Conservation (phyloP, 2,888 invertebrate species). For the Drosophila ezoana region DNA sequence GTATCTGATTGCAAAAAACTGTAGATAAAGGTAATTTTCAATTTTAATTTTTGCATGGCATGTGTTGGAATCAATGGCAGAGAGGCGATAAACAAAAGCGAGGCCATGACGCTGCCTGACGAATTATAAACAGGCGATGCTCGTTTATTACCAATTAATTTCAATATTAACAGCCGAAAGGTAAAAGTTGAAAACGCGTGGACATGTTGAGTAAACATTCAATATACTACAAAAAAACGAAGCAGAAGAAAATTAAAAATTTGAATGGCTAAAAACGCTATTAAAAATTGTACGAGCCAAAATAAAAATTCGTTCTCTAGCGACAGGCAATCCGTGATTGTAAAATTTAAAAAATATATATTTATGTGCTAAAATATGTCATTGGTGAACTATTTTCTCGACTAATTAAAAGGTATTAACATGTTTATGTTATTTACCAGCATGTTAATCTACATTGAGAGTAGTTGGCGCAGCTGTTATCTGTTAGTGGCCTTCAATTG, state of each 20-base stretch:
- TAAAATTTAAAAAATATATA: not conserved
- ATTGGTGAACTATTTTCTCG: not conserved
- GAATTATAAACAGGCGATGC: constrained; percentile 62
- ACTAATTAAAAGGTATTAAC: not conserved
- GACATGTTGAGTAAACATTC: constrained; percentile 65
- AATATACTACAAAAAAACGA: constrained; percentile 11
- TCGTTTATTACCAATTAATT: constrained; percentile 76
- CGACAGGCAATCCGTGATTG: not conserved
- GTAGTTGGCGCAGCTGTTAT: not conserved
- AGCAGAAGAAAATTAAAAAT: constrained; percentile 11
- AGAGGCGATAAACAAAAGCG: constrained; percentile 50
- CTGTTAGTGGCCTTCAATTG: not conserved
- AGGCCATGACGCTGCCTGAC: constrained; percentile 44
- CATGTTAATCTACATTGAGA: not conserved
- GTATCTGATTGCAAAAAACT: constrained; percentile 32
- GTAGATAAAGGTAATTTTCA: constrained; percentile 45
- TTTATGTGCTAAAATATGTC: not conserved
- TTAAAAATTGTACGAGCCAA: constrained; percentile 11
- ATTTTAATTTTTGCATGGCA: constrained; percentile 37
- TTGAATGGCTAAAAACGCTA: constrained; percentile 9
- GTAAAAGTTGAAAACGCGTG: constrained; percentile 57
- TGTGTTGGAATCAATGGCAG: constrained; percentile 50
- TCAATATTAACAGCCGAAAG: constrained; percentile 63
- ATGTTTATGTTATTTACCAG: not conserved
- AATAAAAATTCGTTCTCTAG: constrained; percentile 3